Evolutionary conservation across 2,888 invertebrate species (phyloP), one percentile per base, ranked within the genome.

Genomic region (Andrena hattorfiana): DNA sequence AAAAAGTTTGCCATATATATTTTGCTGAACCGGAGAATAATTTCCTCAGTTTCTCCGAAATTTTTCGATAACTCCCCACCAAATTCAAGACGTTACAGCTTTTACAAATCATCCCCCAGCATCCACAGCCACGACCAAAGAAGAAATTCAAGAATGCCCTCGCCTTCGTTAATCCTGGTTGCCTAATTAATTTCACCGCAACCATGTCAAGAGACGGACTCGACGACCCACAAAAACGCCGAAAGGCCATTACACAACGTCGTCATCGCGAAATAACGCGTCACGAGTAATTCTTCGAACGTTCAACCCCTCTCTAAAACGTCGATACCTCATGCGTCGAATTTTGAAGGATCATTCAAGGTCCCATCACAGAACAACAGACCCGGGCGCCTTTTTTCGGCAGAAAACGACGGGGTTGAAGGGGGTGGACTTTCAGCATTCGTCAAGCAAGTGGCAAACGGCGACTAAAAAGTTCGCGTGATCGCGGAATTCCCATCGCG

Each of bases 151-250:
- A 83, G 71, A 77, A 66, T 42, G 54, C 42, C 30, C 32, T 63
- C 32, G 59, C 42, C 51, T 71, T 80, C 80, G n/a, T 78, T 80
- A 80, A 77, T 80, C 66, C 66, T 71, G 56, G 78, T 78, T 77
- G 51, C 71, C 71, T 80, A 77, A 80, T 80, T 80, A 80, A 80
- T 78, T 78, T 77, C 20, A 54, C 78, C 51, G 78, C 64, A 67
- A 80, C 78, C 78, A 62, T 77, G 80, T 80, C 80, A 80, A 80
- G 80, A 80, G 78, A 77, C 13, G 66, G 66, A 51, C 71, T 67
- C 78, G 48, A 62, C 70, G 71, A 0, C 42, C 71, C 54, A 35
- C 32, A 66, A 67, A 71, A 20, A 32, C 16, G n/a, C 26, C 26
- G 2, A 48, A 54, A 10, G 16, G 42, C 60, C 35, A 32, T 13